Evolutionary conservation across 1,140 invertebrate species (phyloP), one percentile per base, ranked within the genome.

Genomic region (Drosophila pseudoobscura): DNA sequence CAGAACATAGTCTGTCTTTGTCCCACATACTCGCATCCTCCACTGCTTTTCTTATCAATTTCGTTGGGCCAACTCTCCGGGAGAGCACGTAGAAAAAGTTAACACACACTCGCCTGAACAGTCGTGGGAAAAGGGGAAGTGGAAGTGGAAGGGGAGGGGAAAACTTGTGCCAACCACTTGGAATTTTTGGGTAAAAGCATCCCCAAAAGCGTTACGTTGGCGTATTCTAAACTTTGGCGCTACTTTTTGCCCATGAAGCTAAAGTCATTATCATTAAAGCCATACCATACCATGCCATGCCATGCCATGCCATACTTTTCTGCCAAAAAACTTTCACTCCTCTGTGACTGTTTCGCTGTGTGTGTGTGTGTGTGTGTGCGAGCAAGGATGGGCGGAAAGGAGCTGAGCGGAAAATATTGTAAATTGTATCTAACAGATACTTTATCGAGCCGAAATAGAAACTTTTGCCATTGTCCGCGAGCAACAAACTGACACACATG

Each of bases 371-470:
- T 55, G 41, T 29, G 35, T 49, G 35, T 22, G 29, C 43, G 35
- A 31, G 75, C 44, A 51, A 58, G 44, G 13, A 43, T 50, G 11
- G 44, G 55, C 49, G 51, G 35, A 72, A 56, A 59, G 11, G 11
- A 39, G 26, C 64, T 52, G 39, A 50, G 64, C 26, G 65, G 63
- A 64, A 83, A 76, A 70, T 80, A 85, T 87, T 87, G 82, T 87
- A 87, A 85, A 85, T 87, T 85, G 80, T 85, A 87, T 85, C 82
- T 76, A 85, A 87, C 82, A 85, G 80, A 87, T 85, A 87, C 80
- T 85, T 78, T 85, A 85, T 85, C 82, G 80, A 85, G 80, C 80
- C 80, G 80, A 70, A 84, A 72, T 80, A 80, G 56, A 87, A 85
- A 85, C 82, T 85, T 83, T 80, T 85, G 80, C 78, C 82, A 85